Percentiles rank a stretch among this genome's conserved stretches.
phyloP scores from a whole-genome alignment of 1,140 invertebrate species.

The Trichonephila clavata region DNA sequence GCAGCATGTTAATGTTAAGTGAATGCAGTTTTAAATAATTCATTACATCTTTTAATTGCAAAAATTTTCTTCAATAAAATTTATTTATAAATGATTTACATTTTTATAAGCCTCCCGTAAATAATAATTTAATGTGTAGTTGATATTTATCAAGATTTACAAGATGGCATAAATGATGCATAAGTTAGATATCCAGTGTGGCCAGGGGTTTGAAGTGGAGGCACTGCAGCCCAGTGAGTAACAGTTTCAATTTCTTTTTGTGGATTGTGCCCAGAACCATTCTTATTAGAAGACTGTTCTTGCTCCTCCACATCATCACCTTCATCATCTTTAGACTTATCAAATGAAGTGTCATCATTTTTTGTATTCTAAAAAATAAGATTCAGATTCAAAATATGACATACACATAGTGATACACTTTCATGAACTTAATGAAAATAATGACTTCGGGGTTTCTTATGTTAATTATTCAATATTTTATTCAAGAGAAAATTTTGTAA shows the following conservation, averaged over 20 bases:
- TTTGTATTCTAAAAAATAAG: not conserved
- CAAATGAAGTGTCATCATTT: not conserved
- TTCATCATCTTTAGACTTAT: not conserved
- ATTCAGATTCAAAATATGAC: too few relatives aligned
- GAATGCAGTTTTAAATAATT: too few relatives aligned
- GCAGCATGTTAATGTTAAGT: too few relatives aligned
- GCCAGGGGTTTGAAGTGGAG: conserved; percentile 88
- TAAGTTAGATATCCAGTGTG: conserved; percentile 98
- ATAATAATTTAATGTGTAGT: too few relatives aligned
- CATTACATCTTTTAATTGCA: too few relatives aligned
- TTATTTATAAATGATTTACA: not conserved
- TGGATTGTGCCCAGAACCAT: not conserved
- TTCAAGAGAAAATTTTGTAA: too few relatives aligned
- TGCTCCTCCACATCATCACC: not conserved
- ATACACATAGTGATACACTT: too few relatives aligned
- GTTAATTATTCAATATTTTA: too few relatives aligned
- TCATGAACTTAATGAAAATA: too few relatives aligned
- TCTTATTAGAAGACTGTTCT: not conserved
- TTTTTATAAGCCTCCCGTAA: not conserved
- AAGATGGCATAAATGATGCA: conserved; percentile 85
- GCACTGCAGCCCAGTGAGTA: conserved; percentile 85
- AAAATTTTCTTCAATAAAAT: too few relatives aligned
- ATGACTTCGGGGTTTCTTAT: too few relatives aligned
- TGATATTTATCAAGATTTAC: not conserved
- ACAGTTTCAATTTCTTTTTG: conserved; percentile 60